These are phyloP conservation scores for Penaeus indicus DNA, from an alignment of 1,140 invertebrate species.

Conservation along the genomic window DNA sequence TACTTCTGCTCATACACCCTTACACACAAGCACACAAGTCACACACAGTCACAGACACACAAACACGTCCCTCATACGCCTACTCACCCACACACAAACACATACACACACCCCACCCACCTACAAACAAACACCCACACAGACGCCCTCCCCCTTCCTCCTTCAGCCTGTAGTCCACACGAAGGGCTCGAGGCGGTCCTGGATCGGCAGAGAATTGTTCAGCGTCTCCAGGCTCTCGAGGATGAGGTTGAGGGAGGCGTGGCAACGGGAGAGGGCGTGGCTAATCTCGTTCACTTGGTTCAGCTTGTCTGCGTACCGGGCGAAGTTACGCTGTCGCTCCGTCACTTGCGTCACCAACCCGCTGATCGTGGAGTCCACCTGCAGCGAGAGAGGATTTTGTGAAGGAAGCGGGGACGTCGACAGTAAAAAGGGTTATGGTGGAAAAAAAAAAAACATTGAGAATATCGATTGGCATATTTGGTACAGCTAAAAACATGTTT, in stretches of 20 bases:
- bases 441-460: not conserved
- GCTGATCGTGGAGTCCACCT: conserved; percentile 82
- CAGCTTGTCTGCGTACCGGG: conserved; percentile 87
- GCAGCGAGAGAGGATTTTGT: conserved; percentile 65
- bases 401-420: not conserved
- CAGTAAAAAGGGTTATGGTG: not conserved
- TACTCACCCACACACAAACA: not conserved
- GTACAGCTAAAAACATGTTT: not conserved
- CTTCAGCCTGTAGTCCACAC: conserved; percentile 85
- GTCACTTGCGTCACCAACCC: conserved; percentile 79
- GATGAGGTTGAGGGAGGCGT: conserved; percentile 85
- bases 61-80: too few species aligned
- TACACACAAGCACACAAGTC: too few species aligned
- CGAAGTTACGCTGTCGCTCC: conserved; percentile 86
- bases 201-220: conserved; percentile 85
- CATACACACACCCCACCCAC: not conserved
- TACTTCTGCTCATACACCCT: too few species aligned
- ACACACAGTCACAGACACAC: too few species aligned
- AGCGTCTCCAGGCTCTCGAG: conserved; percentile 86
- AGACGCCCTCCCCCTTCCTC: not conserved
- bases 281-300: conserved; percentile 83
- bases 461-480: not conserved
- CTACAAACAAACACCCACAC: too few species aligned
- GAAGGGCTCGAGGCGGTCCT: conserved; percentile 89
- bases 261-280: conserved; percentile 84